Evolutionary conservation across 2,888 invertebrate species (phyloP).

Genomic region (Tolmerus cingulatus): DNA sequence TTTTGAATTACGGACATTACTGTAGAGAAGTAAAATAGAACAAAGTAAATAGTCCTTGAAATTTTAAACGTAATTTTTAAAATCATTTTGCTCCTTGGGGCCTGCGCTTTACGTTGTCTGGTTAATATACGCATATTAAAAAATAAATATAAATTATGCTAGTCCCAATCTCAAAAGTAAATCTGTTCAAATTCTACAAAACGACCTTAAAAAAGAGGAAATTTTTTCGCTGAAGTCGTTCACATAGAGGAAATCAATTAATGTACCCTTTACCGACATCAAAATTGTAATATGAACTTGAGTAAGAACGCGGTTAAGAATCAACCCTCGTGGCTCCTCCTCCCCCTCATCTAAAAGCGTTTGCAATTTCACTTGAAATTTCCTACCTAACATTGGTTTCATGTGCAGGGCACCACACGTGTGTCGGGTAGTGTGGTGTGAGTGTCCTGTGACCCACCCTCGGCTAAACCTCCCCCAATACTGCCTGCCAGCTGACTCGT

Average conservation of each 20-base stretch:
- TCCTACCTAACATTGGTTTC: not conserved
- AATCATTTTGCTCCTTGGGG: too few species aligned
- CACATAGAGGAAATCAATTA: not conserved
- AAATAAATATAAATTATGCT: too few species aligned
- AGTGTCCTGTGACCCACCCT: not conserved
- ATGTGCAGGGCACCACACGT: not conserved
- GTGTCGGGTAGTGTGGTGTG: too few species aligned
- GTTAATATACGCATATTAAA: too few species aligned
- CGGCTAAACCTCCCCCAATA: not conserved
- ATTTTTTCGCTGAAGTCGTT: not conserved
- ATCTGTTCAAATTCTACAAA: not conserved
- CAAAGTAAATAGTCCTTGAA: too few species aligned
- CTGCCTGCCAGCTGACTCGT: not conserved
- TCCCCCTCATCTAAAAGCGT: not conserved
- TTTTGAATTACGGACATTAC: too few species aligned
- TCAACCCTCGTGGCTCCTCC: not conserved
- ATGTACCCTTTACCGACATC: not conserved
- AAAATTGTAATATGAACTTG: not conserved
- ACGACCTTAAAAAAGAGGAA: not conserved
- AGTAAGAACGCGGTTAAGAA: not conserved
- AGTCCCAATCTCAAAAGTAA: not conserved
- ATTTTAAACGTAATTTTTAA: too few species aligned
- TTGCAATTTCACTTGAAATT: not conserved
- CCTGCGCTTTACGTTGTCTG: too few species aligned
- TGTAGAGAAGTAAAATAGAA: too few species aligned